Conservation (phyloP, 2,888 invertebrate genomes). For the Anorthoa munda region DNA sequence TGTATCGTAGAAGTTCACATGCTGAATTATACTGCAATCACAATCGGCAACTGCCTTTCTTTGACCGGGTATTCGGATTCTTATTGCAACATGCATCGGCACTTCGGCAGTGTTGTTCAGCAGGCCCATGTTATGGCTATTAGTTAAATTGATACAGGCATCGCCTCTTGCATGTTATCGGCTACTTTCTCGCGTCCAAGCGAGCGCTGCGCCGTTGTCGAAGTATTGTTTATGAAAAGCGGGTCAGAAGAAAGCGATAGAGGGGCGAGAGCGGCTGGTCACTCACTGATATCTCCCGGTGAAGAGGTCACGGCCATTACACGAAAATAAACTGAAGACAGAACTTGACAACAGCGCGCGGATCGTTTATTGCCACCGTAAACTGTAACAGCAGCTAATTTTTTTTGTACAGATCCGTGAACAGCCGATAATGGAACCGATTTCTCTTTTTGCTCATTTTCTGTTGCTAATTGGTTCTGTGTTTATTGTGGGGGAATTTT, state of each 20-base stretch:
- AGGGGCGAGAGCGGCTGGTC: constrained; percentile 83
- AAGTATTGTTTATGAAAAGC: constrained; percentile 90
- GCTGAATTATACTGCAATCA: constrained; percentile 71
- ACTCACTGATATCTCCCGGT: constrained; percentile 86
- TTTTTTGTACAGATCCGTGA: constrained; percentile 80
- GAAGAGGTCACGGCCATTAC: constrained; percentile 88
- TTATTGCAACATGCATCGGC: constrained; percentile 62
- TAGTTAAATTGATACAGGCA: constrained; percentile 74
- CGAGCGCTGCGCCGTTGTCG: constrained; percentile 80
- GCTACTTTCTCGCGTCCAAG: constrained; percentile 86
- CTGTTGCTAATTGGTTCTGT: constrained; percentile 79
- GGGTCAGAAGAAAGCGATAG: constrained; percentile 90
- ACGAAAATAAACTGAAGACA: constrained; percentile 78
- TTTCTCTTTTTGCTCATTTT: constrained; percentile 84
- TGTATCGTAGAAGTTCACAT: constrained; percentile 71
- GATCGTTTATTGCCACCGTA: constrained; percentile 74
- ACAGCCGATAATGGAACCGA: constrained; percentile 79
- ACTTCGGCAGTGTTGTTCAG: constrained; percentile 63
- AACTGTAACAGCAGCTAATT: constrained; percentile 78
- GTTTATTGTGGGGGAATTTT: constrained; percentile 73
- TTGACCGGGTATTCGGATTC: constrained; percentile 70
- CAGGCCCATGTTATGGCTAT: constrained; percentile 70
- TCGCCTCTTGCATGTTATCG: constrained; percentile 81
- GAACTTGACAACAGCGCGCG: constrained; percentile 69
- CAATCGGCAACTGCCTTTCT: constrained; percentile 73